Evolutionary conservation across 1,140 invertebrate genomes (phyloP).

Genomic region (Papilio glaucus): DNA sequence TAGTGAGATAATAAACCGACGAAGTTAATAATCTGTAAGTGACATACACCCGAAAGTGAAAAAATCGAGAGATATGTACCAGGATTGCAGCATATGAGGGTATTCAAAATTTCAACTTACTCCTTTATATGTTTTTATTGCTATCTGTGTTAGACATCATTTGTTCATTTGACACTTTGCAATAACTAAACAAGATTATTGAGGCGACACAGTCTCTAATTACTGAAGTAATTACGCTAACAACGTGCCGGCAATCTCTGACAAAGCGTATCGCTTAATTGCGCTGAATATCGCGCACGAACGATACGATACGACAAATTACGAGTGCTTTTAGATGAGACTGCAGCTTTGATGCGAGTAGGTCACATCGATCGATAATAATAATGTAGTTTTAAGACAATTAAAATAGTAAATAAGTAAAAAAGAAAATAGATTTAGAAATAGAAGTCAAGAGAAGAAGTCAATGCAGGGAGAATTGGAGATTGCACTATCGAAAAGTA

Average conservation of each 20-base stretch:
- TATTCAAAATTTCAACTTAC: no score
- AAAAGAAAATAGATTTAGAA: background rate
- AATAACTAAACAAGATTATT: constrained; percentile 1
- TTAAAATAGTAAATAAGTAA: background rate
- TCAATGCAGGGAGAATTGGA: no score
- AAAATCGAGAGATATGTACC: no score
- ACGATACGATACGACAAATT: constrained; percentile 9
- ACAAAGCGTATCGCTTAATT: constrained; percentile 25
- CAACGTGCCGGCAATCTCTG: constrained; percentile 19
- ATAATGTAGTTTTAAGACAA: background rate
- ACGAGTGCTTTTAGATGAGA: background rate
- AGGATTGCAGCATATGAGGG: no score
- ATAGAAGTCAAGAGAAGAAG: background rate
- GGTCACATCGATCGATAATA: background rate
- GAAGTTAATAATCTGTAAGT: no score
- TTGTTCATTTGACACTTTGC: constrained; percentile 8
- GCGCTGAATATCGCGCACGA: constrained; percentile 13
- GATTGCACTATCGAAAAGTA: no score
- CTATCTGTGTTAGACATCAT: no score
- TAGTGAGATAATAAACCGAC: no score
- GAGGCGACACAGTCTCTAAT: constrained; percentile 19
- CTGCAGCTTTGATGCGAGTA: background rate
- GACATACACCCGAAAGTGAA: no score
- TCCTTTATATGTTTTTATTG: no score
- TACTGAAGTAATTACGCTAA: constrained; percentile 15